Conservation (phyloP, 1,140 invertebrate species). For the Anagrus nilaparvatae region DNA sequence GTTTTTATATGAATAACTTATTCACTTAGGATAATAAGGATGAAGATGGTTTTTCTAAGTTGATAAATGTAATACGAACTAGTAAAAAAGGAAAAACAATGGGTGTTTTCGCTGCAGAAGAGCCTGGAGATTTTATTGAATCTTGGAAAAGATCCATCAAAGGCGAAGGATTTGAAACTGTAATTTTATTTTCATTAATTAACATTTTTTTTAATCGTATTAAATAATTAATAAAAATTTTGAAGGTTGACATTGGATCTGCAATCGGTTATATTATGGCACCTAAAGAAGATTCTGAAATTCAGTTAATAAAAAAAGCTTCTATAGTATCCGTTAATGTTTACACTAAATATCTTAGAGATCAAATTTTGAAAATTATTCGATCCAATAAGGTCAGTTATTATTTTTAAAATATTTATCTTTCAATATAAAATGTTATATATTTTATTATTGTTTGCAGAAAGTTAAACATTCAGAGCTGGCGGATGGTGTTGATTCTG, state of each 20-base stretch:
- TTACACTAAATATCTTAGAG: constrained; percentile 92
- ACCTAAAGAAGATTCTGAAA: constrained; percentile 89
- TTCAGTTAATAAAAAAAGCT: constrained; percentile 87
- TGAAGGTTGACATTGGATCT: constrained; percentile 76
- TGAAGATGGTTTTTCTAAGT: constrained; percentile 83
- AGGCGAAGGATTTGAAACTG: constrained; percentile 68
- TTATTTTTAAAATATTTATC: not conserved
- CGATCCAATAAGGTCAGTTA: constrained; percentile 78
- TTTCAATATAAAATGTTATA: too few species aligned
- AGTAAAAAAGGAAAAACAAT: constrained; percentile 84
- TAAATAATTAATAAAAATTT: constrained; percentile 3
- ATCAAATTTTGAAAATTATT: constrained; percentile 98
- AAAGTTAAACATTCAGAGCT: constrained; percentile 92
- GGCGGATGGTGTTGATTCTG: constrained; percentile 86
- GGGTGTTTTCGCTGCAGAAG: constrained; percentile 93
- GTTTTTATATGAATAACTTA: not conserved
- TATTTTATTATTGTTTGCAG: constrained; percentile 45
- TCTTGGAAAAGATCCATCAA: constrained; percentile 74
- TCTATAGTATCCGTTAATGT: constrained; percentile 87
- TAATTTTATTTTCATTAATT: constrained; percentile 27
- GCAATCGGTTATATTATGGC: constrained; percentile 81
- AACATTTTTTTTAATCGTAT: too few species aligned
- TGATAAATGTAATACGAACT: constrained; percentile 75
- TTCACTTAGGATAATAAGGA: constrained; percentile 79
- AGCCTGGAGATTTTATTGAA: constrained; percentile 88